phyloP scores from a whole-genome alignment of 2,797 vertebrate species.

The Synaphobranchus kaupii region DNA sequence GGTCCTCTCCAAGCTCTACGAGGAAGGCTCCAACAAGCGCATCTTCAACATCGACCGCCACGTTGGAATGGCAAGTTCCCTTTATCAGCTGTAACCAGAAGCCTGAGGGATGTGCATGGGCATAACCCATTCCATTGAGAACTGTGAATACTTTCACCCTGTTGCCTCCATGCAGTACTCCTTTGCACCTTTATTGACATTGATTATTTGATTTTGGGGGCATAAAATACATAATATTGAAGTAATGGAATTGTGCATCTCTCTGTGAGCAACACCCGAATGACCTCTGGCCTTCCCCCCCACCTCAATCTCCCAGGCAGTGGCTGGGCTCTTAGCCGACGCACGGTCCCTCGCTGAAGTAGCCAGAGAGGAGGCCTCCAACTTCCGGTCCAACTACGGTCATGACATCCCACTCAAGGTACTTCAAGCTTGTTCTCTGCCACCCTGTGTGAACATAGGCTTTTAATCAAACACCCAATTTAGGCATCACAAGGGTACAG shows the following conservation, averaged over 20 bases:
- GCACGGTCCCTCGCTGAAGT: slow-evolving; percentile 93
- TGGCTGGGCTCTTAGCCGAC: slow-evolving; percentile 92
- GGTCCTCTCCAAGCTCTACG: slow-evolving; percentile 96
- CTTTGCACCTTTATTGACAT: not conserved
- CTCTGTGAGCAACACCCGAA: not conserved
- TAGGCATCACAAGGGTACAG: no score
- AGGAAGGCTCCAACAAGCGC: slow-evolving; percentile 95
- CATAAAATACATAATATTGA: not conserved
- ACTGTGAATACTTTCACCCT: not conserved
- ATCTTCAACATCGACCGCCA: slow-evolving; percentile 97
- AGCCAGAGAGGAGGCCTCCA: slow-evolving; percentile 93
- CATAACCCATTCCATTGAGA: not conserved
- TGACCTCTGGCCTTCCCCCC: not conserved
- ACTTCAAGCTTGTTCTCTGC: slow-evolving; percentile 26
- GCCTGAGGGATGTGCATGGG: not conserved
- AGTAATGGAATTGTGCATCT: not conserved
- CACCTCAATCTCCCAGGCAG: slow-evolving; percentile 72
- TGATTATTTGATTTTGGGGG: not conserved
- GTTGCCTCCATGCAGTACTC: not conserved
- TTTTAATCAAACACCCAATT: no score
- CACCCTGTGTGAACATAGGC: not conserved
- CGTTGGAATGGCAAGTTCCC: slow-evolving; percentile 89
- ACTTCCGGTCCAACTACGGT: slow-evolving; percentile 94
- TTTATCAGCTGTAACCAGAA: not conserved
- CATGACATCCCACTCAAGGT: slow-evolving; percentile 97